phyloP scores from a whole-genome alignment of 1,140 invertebrate species.

The Heterodera schachtii region DNA sequence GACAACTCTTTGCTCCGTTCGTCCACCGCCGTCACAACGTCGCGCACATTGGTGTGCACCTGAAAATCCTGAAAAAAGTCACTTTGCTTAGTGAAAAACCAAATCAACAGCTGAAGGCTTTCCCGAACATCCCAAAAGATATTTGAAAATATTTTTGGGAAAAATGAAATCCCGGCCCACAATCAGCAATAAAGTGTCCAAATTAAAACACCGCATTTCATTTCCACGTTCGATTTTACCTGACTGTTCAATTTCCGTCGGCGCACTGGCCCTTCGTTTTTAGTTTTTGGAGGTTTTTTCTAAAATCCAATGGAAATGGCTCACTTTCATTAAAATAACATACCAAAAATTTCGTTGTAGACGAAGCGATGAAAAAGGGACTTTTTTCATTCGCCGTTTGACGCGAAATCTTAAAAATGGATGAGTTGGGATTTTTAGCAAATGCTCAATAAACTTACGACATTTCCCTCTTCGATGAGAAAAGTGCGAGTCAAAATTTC shows the following conservation, averaged over 20 bases:
- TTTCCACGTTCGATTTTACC: neutral
- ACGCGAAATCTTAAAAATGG: neutral
- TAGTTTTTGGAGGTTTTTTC: neutral
- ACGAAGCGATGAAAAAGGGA: neutral
- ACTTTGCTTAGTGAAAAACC: neutral
- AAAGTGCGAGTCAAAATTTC: neutral
- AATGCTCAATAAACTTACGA: neutral
- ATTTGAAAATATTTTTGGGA: no score
- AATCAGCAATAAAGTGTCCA: no score
- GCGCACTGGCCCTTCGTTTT: neutral
- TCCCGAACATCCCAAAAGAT: no score
- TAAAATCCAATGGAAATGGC: neutral
- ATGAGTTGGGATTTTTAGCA: neutral
- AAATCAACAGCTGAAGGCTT: no score
- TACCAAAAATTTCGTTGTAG: conserved; percentile 15
- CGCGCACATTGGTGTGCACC: neutral
- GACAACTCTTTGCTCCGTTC: neutral
- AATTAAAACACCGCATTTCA: no score
- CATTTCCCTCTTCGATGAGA: conserved; percentile 22
- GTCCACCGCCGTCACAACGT: neutral
- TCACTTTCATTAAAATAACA: neutral
- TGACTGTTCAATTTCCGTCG: neutral
- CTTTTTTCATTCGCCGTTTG: neutral
- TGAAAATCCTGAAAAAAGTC: neutral
- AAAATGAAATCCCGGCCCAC: no score